Conservation (phyloP, 1,140 invertebrate genomes). For the Zaprionus ghesquierei region DNA sequence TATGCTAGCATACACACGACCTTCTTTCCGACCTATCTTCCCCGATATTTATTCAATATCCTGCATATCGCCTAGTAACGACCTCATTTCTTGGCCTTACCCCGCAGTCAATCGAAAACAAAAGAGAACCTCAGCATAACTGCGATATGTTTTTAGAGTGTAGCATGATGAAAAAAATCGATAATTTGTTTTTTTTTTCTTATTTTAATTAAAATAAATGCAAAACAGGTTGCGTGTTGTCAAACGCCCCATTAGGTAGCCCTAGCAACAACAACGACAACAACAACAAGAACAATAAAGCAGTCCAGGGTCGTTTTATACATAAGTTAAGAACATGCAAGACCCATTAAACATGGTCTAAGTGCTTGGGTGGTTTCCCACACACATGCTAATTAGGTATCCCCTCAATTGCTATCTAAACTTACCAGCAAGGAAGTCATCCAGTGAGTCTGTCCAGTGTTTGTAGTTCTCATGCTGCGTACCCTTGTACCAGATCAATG, state of each 20-base stretch:
- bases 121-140: conserved; percentile 17
- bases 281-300: conserved; percentile 3
- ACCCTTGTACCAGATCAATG: conserved; percentile 95
- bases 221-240: conserved; percentile 39
- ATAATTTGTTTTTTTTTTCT: conserved; percentile 37
- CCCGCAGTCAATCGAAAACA: background rate
- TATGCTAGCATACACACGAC: background rate
- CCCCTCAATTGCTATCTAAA: background rate
- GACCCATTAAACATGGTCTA: background rate
- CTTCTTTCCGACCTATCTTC: background rate
- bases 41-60: conserved; percentile 30
- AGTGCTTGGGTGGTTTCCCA: background rate
- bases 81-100: conserved; percentile 7
- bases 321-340: conserved; percentile 21
- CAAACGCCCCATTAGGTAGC: conserved; percentile 9
- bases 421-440: conserved; percentile 89
- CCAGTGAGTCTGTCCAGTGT: conserved; percentile 90
- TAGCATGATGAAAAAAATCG: conserved; percentile 24
- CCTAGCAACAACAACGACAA: conserved; percentile 30
- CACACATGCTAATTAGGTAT: background rate
- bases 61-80: conserved; percentile 16
- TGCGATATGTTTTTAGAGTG: background rate
- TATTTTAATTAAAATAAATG: conserved; percentile 39
- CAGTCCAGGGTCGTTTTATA: conserved; percentile 16
- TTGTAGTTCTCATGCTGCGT: conserved; percentile 88